Base-by-base conservation (phyloP, 2,888 invertebrate genomes). In the Venusia cambrica region DNA sequence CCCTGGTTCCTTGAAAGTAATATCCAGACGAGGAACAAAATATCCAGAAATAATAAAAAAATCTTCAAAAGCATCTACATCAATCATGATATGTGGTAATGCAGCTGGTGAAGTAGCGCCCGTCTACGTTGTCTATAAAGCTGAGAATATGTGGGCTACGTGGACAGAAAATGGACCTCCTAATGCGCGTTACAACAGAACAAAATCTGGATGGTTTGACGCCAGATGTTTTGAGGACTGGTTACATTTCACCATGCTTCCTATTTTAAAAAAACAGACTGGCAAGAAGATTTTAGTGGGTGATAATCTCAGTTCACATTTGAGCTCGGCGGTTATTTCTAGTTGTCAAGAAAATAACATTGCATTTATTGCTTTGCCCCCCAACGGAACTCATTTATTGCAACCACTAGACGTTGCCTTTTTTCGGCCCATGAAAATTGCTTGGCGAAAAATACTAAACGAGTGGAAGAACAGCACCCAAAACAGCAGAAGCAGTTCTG, bases 341-440 rank as follows among this genome's bases (percentile, higher is more conserved):
- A 2, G 1, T 2, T 31, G 30, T 5, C 16, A 31, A 31, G 22
- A 9, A 1, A 26, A 34, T 8, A 34, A 34, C 13, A 34, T 34
- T 12, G 15, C 34, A n/a, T 34, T 34, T 21, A 21, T 21, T 26
- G 4, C 5, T 9, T 12, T 34, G 5, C 27, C 34, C 7, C 21
- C 27, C 5, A 34, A 34, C 21, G 27, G 27, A n/a, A 40, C 35
- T 2, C 39, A 43, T 21, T 21, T 42, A 5, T 9, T 25, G n/a
- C 45, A 42, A 26, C 41, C 41, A 7, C 31, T 42, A 14, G 38
- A 42, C 14, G 45, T 45, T 3, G 18, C 32, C 5, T 46, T 31
- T 15, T 45, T 45, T 27, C 16, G 38, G 4, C 41, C 38, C 5
- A 34, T 45, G 28, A 45, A 41, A 25, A 28, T 24, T 10, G 42